Base-by-base conservation (phyloP, 2,113 vertebrate genomes). In the Struthio camelus region DNA sequence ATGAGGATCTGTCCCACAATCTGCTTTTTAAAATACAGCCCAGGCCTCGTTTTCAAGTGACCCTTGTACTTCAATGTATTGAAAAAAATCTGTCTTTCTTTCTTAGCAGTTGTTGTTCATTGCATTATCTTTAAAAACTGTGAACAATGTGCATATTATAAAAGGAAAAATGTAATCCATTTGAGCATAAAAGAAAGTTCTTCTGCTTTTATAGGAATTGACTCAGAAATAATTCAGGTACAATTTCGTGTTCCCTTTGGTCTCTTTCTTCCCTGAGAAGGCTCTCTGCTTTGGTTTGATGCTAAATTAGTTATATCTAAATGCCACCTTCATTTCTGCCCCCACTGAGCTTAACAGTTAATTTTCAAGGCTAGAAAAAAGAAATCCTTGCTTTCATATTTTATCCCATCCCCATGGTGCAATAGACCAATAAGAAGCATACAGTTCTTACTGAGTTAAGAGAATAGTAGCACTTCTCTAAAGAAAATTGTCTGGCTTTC, bases 221-320 rank as follows among this genome's bases (percentile, higher is more conserved):
- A 84, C 58, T 94, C 84, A 72, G 92, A 96, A 96, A 94, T 96
- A 96, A 96, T 96, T 96, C 91, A 95, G 85, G 84, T 95, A 92
- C 61, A 80, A 84, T 97, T 95, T 92, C 95, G 62, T 46, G 66
- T 97, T 97, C 93, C 79, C 81, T 92, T 97, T 95, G 90, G 93
- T 96, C 46, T 90, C 48, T 90, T 85, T 92, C 64, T 93, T 95
- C 78, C 84, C 80, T 70, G 58, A 87, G 90, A 93, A 89, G 84
- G 50, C 79, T 91, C 66, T 87, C 72, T 91, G 69, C 86, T 96
- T 96, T 95, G 62, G 88, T 93, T 88, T 92, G 85, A 92, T 93
- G 78, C 78, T 87, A 92, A 95, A 97, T 97, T 97, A 96, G 83
- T 97, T 92, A 53, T 94, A 89, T 91, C 86, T 96, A 97, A 97